Percentiles rank a stretch among this genome's conserved stretches.
Conservation (phyloP, 2,113 vertebrate species). For the Bufo bufo region DNA sequence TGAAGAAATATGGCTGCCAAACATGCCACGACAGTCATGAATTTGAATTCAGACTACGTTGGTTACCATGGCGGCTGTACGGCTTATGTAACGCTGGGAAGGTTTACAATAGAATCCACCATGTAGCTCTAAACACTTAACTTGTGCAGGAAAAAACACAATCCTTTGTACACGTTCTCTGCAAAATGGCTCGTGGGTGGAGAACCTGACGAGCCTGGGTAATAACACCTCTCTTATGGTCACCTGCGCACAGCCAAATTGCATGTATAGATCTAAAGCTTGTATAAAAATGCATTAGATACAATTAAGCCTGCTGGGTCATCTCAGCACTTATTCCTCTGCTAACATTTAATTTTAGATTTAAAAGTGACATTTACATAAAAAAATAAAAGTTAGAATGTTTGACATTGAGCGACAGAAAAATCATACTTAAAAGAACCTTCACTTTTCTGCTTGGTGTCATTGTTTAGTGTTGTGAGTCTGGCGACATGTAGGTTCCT, state of each 20-base stretch:
- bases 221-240: neutral
- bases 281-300: conserved; percentile 38
- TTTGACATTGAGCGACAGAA: neutral
- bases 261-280: neutral
- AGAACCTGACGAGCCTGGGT: neutral
- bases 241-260: conserved; percentile 1
- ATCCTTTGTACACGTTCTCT: conserved; percentile 7
- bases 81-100: neutral
- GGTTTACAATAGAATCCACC: neutral
- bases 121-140: neutral
- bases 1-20: neutral
- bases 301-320: conserved; percentile 20
- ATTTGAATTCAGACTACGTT: neutral
- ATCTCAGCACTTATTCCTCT: neutral
- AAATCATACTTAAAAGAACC: neutral
- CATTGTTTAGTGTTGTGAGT: too few species aligned
- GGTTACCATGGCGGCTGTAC: neutral
- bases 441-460: too few species aligned
- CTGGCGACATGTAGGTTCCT: too few species aligned
- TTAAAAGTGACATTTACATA: neutral
- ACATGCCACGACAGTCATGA: neutral
- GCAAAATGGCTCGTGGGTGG: conserved; percentile 41
- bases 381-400: neutral
- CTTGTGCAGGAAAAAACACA: neutral
- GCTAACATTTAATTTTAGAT: neutral